Percentiles rank a stretch among this genome's conserved stretches.
These are phyloP conservation scores for Harpagifer antarcticus DNA, from an alignment of 2,797 vertebrate genomes.

Conservation along the genomic window DNA sequence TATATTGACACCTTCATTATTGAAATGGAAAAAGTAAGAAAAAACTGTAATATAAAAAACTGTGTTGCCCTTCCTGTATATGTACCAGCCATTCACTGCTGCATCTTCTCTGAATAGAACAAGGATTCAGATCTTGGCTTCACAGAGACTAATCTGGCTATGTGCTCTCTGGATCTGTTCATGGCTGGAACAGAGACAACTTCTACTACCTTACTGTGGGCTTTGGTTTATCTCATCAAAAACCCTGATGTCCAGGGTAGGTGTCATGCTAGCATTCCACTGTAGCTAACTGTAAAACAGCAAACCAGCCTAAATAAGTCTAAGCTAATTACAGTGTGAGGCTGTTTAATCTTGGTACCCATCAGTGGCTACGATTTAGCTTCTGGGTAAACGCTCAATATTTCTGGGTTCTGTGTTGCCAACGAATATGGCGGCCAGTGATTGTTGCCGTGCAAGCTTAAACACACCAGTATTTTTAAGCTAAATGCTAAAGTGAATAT, in stretches of 20 bases:
- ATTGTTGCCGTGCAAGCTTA: too few relatives aligned
- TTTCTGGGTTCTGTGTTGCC: too few relatives aligned
- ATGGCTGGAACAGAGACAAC: constrained; percentile 89
- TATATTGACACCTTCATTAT: constrained; percentile 85
- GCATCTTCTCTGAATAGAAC: constrained; percentile 45
- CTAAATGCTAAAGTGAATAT: background rate
- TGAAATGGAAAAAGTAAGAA: constrained; percentile 82
- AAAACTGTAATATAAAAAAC: background rate
- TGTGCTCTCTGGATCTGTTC: constrained; percentile 84
- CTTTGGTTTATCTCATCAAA: constrained; percentile 82
- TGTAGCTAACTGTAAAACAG: background rate
- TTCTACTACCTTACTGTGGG: constrained; percentile 86
- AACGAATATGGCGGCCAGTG: too few relatives aligned
- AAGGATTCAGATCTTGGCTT: constrained; percentile 70
- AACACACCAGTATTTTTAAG: background rate
- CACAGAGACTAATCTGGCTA: constrained; percentile 79
- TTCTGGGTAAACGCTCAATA: too few relatives aligned
- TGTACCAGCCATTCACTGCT: background rate
- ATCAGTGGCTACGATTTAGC: too few relatives aligned
- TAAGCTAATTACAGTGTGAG: too few relatives aligned
- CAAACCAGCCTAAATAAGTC: background rate
- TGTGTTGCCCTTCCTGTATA: background rate
- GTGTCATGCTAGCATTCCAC: background rate
- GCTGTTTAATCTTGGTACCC: too few relatives aligned
- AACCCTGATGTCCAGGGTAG: constrained; percentile 88